A percentile compares a stretch with the other conserved stretches of the same genome.
Conservation (phyloP, 2,888 invertebrate genomes). For the Lumbricus terrestris region DNA sequence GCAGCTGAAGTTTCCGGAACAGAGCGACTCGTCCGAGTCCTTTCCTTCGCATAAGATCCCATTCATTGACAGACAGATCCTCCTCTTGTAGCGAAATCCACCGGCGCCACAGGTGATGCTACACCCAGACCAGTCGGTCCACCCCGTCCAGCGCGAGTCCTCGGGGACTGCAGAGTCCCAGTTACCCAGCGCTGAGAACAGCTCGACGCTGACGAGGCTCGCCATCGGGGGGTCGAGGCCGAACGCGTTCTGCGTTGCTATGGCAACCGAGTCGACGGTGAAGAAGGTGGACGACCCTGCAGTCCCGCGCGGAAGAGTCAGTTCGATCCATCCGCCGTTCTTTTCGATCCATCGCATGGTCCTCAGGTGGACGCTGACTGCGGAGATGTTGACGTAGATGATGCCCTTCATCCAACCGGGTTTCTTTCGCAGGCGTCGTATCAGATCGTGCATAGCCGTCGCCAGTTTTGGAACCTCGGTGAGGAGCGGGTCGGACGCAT, state of each 20-base stretch:
- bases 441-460: not conserved
- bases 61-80: not conserved
- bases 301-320: not conserved
- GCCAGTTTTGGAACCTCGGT: not conserved
- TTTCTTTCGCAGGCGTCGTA: not conserved
- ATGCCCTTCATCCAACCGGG: not conserved
- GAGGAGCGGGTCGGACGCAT: not conserved
- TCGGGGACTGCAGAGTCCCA: constrained; percentile 12
- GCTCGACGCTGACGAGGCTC: not conserved
- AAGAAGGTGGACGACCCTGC: not conserved
- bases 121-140: constrained; percentile 63
- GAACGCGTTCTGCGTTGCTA: not conserved
- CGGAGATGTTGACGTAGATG: not conserved
- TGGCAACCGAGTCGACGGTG: not conserved
- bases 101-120: constrained; percentile 63
- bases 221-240: not conserved
- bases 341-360: not conserved
- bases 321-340: not conserved
- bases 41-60: not conserved
- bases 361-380: not conserved
- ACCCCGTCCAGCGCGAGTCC: constrained; percentile 63
- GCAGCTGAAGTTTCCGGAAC: not conserved
- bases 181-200: not conserved
- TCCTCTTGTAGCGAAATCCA: constrained; percentile 6
- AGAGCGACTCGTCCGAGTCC: not conserved